Evolutionary conservation across 2,888 invertebrate species (phyloP).

Genomic region (Athalia cordata): DNA sequence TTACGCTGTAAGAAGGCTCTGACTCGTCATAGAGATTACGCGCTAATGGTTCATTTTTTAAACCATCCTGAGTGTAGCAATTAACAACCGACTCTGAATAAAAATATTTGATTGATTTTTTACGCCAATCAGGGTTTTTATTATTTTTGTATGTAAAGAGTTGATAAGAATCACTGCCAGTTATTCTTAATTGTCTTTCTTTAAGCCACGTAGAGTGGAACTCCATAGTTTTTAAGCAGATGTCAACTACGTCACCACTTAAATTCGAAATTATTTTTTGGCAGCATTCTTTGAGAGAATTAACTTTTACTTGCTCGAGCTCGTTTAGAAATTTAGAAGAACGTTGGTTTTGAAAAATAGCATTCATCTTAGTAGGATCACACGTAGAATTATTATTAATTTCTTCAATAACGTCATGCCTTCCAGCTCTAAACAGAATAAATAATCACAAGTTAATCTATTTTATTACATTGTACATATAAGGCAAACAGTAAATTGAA

Average conservation of each 20-base stretch:
- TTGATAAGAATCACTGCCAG: slow-evolving; percentile 8
- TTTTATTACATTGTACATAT: background rate
- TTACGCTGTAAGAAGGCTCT: background rate
- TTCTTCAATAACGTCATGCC: slow-evolving; percentile 1
- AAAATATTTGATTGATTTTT: background rate
- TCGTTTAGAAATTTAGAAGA: slow-evolving; percentile 8
- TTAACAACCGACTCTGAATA: background rate
- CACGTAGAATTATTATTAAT: slow-evolving; percentile 6
- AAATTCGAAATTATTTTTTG: background rate
- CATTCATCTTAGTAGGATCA: background rate
- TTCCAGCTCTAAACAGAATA: slow-evolving; percentile 17
- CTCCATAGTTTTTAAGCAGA: slow-evolving; percentile 3
- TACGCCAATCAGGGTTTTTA: background rate
- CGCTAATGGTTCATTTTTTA: slow-evolving; percentile 5
- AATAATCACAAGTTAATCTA: slow-evolving; percentile 1
- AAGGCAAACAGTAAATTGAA: background rate
- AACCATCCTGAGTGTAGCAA: background rate
- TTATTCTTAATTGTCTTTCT: slow-evolving; percentile 14
- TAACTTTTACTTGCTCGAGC: background rate
- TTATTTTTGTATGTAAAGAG: background rate
- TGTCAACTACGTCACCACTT: background rate
- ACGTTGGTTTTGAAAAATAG: background rate
- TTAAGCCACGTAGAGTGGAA: slow-evolving; percentile 9
- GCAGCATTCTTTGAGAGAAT: background rate
- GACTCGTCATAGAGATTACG: slow-evolving; percentile 14